Conservation (phyloP, 2,113 vertebrate species). For the Phodopus roborovskii region DNA sequence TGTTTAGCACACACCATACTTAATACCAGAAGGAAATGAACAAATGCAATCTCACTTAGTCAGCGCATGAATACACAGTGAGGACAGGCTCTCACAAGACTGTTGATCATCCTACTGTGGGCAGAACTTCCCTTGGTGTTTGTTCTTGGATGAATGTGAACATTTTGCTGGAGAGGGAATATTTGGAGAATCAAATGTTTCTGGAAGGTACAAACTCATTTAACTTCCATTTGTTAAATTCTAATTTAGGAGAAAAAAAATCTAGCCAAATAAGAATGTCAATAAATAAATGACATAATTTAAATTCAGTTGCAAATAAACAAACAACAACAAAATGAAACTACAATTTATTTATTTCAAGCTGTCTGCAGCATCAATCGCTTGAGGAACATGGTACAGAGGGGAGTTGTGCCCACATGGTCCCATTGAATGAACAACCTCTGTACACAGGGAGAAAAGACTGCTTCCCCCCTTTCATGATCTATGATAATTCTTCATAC, state of each 20-base stretch:
- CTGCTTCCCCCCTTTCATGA: background rate
- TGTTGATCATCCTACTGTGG: background rate
- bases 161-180: background rate
- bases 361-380: background rate
- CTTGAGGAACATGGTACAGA: too few relatives aligned
- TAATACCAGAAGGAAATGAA: background rate
- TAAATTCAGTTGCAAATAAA: background rate
- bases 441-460: background rate
- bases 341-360: background rate
- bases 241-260: conserved; percentile 8
- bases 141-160: conserved; percentile 2
- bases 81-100: background rate
- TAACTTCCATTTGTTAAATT: conserved; percentile 26
- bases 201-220: background rate
- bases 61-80: background rate
- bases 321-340: background rate
- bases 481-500: background rate
- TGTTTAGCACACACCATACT: background rate
- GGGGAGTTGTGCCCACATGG: background rate
- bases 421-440: background rate
- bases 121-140: background rate
- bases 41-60: background rate
- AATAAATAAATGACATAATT: conserved; percentile 3
- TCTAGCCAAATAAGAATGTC: background rate
- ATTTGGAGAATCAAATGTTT: conserved; percentile 8